These are phyloP conservation scores for Choristoneura fumiferana DNA, from an alignment of 1,140 invertebrate genomes.

Conservation along the genomic window DNA sequence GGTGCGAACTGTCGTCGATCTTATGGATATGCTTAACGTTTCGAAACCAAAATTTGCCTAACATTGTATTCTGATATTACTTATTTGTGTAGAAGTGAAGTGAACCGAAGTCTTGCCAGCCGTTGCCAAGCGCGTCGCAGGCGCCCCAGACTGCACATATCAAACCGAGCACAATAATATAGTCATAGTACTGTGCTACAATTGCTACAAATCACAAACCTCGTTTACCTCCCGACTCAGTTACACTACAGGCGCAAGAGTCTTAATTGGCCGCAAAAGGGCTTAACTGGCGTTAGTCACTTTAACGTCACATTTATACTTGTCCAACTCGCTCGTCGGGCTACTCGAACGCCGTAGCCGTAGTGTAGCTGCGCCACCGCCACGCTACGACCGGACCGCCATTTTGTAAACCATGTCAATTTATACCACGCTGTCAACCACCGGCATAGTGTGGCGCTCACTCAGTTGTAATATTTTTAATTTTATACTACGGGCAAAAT, in stretches of 20 bases:
- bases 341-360: too few relatives aligned
- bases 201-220: background rate
- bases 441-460: background rate
- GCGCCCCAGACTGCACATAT: conserved; percentile 63
- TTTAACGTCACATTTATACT: too few relatives aligned
- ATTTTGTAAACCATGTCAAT: background rate
- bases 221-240: background rate
- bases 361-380: background rate
- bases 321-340: too few relatives aligned
- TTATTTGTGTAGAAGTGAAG: conserved; percentile 52
- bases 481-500: conserved; percentile 15
- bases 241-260: too few relatives aligned
- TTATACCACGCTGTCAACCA: background rate
- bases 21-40: conserved; percentile 63
- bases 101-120: conserved; percentile 68
- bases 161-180: conserved; percentile 54
- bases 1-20: conserved; percentile 71
- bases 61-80: conserved; percentile 65
- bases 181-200: background rate
- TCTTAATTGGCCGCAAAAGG: too few relatives aligned
- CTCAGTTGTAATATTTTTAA: conserved; percentile 4
- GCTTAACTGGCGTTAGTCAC: too few relatives aligned
- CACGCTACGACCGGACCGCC: conserved; percentile 1
- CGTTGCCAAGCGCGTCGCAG: conserved; percentile 30
- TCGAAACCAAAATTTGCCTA: conserved; percentile 57